Evolutionary conservation across 2,888 invertebrate genomes (phyloP), one percentile per base, ranked within the genome.

Genomic region (Perithous albicinctus): DNA sequence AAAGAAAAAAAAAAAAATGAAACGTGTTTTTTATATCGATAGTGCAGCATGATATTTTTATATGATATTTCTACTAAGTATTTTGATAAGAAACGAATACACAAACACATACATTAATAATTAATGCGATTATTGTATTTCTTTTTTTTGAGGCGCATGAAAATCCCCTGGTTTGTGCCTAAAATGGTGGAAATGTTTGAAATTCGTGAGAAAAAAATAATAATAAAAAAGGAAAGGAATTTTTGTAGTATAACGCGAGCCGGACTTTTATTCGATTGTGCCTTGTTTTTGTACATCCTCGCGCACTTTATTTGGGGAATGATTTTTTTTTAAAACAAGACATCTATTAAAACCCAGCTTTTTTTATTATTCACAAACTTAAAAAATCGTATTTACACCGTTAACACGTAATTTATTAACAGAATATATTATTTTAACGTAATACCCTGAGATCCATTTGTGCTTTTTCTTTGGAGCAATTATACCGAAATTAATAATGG

Each of bases 41-140:
- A 90, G 87, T 88, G 87, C 88, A 89, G 89, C 89, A 90, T 90
- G 90, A 90, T 91, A 92, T 91, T 91, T 92, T 91, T 91, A 89
- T 89, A 88, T 88, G 86, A 86, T 85, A 84, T 84, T 80, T 83
- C 83, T 85, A 88, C 86, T 81, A 84, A 85, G 86, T 88, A 88
- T 88, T 90, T 88, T 90, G 87, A 88, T 88, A 87, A 88, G 85
- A 82, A 87, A 86, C 86, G 85, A 86, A 78, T 87, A 88, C 86
- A 72, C 70, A 75, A 51, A 74, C 48, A 15, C 32, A 38, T 80
- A n/a, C n/a, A n/a, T n/a, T n/a, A 64, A 72, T 76, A 29, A 76
- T 76, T 72, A 43, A 46, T 73, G 73, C 72, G 72, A 78, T 83
- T 66, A 35, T 56, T 63, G 81, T 78, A 61, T 69, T 67, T 46